Conservation (phyloP, 2,113 vertebrate species). For the Speoplatyrhinus poulsoni region DNA sequence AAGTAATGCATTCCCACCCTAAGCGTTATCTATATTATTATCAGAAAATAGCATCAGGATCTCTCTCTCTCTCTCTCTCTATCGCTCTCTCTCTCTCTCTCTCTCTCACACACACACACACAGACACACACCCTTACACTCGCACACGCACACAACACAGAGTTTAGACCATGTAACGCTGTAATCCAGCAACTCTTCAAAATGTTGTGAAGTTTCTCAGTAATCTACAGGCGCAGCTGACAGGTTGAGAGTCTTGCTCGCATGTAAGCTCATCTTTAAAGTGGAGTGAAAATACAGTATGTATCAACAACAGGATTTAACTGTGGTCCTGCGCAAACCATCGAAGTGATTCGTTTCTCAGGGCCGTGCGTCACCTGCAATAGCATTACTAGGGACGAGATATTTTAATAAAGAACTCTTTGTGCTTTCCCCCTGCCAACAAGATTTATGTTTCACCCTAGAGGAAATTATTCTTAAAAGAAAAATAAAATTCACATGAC, state of each 20-base stretch:
- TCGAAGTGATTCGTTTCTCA: slow-evolving; percentile 43
- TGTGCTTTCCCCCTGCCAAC: slow-evolving; percentile 47
- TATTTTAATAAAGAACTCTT: slow-evolving; percentile 42
- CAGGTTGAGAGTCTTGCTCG: slow-evolving; percentile 61
- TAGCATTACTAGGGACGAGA: slow-evolving; percentile 43
- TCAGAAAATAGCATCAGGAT: slow-evolving; percentile 49
- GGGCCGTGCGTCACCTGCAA: slow-evolving; percentile 43
- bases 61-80: slow-evolving; percentile 39
- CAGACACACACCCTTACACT: not conserved
- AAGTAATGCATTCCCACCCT: slow-evolving; percentile 61
- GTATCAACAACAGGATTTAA: slow-evolving; percentile 73
- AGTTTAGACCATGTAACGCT: slow-evolving; percentile 59
- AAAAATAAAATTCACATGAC: slow-evolving; percentile 57
- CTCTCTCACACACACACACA: slow-evolving; percentile 16
- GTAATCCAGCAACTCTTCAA: slow-evolving; percentile 66
- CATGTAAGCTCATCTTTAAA: slow-evolving; percentile 70
- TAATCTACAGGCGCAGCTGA: slow-evolving; percentile 69
- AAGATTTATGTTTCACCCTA: slow-evolving; percentile 59
- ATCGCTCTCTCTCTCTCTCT: slow-evolving; percentile 26
- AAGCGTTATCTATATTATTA: slow-evolving; percentile 55
- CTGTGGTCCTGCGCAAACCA: slow-evolving; percentile 49
- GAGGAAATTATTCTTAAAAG: slow-evolving; percentile 53
- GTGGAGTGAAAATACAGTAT: slow-evolving; percentile 52
- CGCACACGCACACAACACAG: not conserved
- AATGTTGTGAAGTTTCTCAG: slow-evolving; percentile 63